Percentiles rank a stretch among this genome's conserved stretches.
Evolutionary conservation across 2,888 invertebrate genomes (phyloP).

Genomic region (Dolichopus griseipennis): DNA sequence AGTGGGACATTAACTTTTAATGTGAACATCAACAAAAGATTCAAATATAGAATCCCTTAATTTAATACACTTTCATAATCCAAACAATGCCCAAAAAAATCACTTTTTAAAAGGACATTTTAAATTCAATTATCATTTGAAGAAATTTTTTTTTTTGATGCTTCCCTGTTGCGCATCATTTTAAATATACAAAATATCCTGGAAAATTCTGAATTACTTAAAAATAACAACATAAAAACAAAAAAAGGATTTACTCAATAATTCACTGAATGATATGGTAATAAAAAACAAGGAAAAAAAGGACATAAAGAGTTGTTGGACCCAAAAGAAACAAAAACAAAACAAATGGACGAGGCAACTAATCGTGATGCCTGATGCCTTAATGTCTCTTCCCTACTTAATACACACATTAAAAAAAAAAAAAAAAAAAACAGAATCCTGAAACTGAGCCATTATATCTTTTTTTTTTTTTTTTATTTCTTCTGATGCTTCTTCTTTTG

Average conservation of each 20-base stretch:
- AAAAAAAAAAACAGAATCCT: too few species aligned
- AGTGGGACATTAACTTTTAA: too few species aligned
- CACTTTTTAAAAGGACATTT: too few species aligned
- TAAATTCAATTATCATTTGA: too few species aligned
- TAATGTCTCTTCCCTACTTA: background rate
- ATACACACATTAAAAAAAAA: background rate
- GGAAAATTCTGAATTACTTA: background rate
- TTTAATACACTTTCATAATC: too few species aligned
- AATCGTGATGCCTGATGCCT: background rate
- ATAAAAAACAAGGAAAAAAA: background rate
- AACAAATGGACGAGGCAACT: background rate
- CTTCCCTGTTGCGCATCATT: background rate
- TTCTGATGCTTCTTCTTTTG: background rate
- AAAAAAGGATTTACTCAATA: background rate
- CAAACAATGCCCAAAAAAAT: too few species aligned
- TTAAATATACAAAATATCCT: background rate
- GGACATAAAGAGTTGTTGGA: background rate
- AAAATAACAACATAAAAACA: too few species aligned
- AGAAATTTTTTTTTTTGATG: background rate
- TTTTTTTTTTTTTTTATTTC: background rate
- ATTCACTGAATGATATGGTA: slow-evolving; percentile 1
- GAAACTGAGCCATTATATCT: background rate
- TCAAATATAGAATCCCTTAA: too few species aligned
- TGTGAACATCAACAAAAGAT: too few species aligned
- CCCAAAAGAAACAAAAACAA: background rate